These are phyloP conservation scores for Onychomys arenicola DNA, from an alignment of 2,797 vertebrate genomes.

Conservation along the genomic window DNA sequence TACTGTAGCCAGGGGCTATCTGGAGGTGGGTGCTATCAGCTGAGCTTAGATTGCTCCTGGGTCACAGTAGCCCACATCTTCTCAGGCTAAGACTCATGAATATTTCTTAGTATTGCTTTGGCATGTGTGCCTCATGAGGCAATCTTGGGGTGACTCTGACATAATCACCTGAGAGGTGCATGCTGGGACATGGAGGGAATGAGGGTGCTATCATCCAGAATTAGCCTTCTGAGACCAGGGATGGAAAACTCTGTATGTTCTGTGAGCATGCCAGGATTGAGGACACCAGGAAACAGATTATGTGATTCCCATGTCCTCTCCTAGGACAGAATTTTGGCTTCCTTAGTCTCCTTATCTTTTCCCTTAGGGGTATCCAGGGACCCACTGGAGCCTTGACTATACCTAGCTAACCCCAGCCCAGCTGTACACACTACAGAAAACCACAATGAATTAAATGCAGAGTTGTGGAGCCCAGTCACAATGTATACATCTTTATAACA, in stretches of 20 bases:
- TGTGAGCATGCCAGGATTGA: no score
- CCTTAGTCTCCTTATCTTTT: background rate
- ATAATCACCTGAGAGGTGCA: background rate
- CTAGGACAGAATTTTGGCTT: background rate
- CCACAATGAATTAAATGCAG: background rate
- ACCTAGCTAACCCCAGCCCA: background rate
- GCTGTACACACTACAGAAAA: background rate
- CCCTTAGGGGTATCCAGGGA: background rate
- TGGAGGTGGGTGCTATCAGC: background rate
- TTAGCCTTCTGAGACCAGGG: background rate
- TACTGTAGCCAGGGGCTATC: background rate
- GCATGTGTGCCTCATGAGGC: background rate
- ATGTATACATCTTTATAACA: background rate
- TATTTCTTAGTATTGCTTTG: background rate
- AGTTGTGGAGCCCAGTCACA: background rate
- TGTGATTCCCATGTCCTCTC: background rate
- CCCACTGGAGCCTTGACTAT: background rate
- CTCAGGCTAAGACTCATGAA: background rate
- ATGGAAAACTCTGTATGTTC: background rate
- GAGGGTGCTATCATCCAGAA: no score
- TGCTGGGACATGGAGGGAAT: background rate
- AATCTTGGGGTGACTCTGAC: background rate
- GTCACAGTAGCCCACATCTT: background rate
- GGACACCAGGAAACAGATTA: background rate
- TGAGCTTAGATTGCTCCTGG: background rate